Evolutionary conservation across 2,888 invertebrate genomes (phyloP), one percentile per base, ranked within the genome.

Genomic region (Frankliniella intonsa): DNA sequence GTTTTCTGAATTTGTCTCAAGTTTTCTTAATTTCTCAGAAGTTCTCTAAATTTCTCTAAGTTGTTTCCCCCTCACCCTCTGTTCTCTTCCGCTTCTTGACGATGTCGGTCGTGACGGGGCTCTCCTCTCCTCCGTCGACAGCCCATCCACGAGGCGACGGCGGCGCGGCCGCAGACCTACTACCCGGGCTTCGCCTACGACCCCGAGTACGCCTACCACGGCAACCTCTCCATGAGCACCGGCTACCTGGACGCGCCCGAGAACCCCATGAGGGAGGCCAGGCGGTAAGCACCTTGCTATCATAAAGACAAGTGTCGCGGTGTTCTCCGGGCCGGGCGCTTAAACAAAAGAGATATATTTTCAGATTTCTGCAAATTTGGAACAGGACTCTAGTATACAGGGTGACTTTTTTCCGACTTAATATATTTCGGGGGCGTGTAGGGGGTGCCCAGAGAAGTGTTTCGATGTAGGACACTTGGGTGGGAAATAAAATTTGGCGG

Each of bases 141-240:
- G 69, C 69, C 69, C 10, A 76, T 22, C 69, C 69, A 76, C 69
- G 69, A 76, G 22, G 12, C 25, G 22, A 25, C 22, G 22, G 25
- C 25, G 25, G 25, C 69, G 25, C 22, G 69, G 10, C 22, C 25
- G 69, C 69, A 76, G 22, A 22, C 22, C 8, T 76, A 22, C 22
- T 76, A 22, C 69, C 12, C 22, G 22, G 69, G 69, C 69, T 22
- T 76, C 69, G 22, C 22, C 25, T 76, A 76, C 25, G 69, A 76
- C 69, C n/a, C 69, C 69, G 69, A 76, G 69, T 76, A 76, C 69
- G 69, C 69, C 25, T 76, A 76, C 69, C 69, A 76, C 69, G 69
- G 22, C 69, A 22, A n/a, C 25, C 69, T 76, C 7, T 76, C 69
- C 69, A 9, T 76, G 22, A 76, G 69, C 69, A 76, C 69, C 7